Conservation (phyloP, 2,797 vertebrate species). For the Phyllotis vaccarum region DNA sequence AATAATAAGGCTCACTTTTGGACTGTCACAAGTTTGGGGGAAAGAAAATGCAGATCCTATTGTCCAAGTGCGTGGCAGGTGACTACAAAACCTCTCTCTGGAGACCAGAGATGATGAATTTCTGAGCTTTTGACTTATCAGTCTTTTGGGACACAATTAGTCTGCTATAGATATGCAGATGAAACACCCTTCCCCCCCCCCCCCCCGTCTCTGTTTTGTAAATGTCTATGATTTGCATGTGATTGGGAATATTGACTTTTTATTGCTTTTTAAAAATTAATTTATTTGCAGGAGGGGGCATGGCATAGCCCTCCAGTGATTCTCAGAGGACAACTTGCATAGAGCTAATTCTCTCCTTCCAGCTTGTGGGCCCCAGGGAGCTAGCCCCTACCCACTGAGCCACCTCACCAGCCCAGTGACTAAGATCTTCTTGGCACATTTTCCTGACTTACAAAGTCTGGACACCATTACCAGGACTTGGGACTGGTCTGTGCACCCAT, state of each 20-base stretch:
- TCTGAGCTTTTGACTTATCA: not conserved
- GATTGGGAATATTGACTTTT: not conserved
- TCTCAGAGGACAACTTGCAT: not conserved
- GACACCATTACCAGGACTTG: not conserved
- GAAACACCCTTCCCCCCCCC: too few relatives aligned
- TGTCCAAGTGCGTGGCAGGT: not conserved
- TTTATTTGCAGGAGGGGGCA: not conserved
- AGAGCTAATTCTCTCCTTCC: not conserved
- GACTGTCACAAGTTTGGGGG: too few relatives aligned
- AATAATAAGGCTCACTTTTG: not conserved
- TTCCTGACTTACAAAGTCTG: not conserved
- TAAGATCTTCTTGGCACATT: not conserved
- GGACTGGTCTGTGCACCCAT: not conserved
- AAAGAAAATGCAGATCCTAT: not conserved
- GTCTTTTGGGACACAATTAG: not conserved
- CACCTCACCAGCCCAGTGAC: not conserved
- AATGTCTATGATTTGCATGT: not conserved
- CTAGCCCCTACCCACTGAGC: not conserved
- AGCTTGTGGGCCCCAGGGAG: not conserved
- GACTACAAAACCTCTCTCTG: not conserved
- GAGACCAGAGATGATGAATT: not conserved
- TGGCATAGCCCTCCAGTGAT: not conserved
- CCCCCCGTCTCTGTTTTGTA: not conserved
- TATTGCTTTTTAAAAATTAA: not conserved
- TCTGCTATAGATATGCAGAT: not conserved